Base-by-base conservation (phyloP, 1,140 invertebrate species). In the Orius laevigatus region DNA sequence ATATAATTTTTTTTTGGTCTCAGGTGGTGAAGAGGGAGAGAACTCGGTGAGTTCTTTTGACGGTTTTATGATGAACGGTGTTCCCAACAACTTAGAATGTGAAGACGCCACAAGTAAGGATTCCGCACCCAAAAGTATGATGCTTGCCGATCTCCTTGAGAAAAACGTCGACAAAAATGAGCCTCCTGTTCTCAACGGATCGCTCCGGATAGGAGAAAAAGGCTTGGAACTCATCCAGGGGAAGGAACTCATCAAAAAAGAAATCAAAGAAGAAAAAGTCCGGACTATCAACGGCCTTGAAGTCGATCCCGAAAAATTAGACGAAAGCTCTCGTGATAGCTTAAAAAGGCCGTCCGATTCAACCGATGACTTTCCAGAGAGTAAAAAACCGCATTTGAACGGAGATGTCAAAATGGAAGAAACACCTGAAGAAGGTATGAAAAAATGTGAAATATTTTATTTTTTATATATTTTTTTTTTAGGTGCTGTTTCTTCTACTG, bases 61-160 rank as follows among this genome's bases (percentile, higher is more conserved):
- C 49, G 74, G 75, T 19, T 67, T 73, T 16, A 53, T 76, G 2
- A 57, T 75, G 11, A 77, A 76, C 53, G 74, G 74, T 33, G 67
- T 69, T 9, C 70, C 72, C 0, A 63, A 59, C 36, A 70, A 66
- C 38, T 58, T 71, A 6, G 70, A 72, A 46, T 70, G 70, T 32
- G 69, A 75, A 44, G 62, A 64, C 15, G 57, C 60, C 46, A 50
- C 55, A 1, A 56, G 50, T 42, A 56, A 58, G 14, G 54, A 44
- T 35, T 31, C 31, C 11, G 39, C 50, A 4, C 46, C 54, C 15
- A 57, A 58, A 38, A 56, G 48, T 48, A 36, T 59, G 15, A 75
- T 79, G 69, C 59, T 83, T 4, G 77, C 76, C 0, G 78, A 81
- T 60, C 61, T 82, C 16, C 59, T 82, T 0, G 78, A 82, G 49